phyloP scores from a whole-genome alignment of 2,113 vertebrate genomes.

The Helogale parvula region DNA sequence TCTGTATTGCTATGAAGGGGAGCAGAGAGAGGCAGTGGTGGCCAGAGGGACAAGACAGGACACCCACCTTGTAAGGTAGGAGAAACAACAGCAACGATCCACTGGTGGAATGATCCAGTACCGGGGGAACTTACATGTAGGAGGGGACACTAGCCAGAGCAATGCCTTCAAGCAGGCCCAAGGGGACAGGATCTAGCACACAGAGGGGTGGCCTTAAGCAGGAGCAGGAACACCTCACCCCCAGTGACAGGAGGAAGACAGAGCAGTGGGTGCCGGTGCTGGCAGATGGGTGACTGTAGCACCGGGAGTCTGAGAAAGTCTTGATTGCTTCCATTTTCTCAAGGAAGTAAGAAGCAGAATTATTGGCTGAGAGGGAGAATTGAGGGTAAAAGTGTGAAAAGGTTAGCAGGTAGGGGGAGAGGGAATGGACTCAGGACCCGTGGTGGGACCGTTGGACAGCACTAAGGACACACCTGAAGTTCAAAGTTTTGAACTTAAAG shows the following conservation, averaged over 20 bases:
- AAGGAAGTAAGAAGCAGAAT: neutral
- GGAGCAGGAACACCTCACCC: neutral
- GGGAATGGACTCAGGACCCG: fast-evolving
- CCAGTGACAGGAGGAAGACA: neutral
- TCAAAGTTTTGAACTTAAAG: neutral
- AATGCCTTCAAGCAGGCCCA: neutral
- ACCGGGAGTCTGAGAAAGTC: neutral
- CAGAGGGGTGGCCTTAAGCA: neutral
- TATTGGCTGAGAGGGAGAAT: neutral
- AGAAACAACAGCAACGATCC: neutral
- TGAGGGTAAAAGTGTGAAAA: neutral
- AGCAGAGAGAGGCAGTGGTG: neutral
- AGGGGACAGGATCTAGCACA: neutral
- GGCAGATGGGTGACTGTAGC: neutral
- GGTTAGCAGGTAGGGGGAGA: neutral
- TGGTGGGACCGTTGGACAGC: fast-evolving
- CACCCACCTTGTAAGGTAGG: neutral
- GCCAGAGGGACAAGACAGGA: neutral
- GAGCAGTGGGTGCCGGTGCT: neutral
- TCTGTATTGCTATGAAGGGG: neutral
- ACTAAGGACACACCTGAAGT: neutral
- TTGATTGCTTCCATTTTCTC: neutral
- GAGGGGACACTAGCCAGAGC: neutral
- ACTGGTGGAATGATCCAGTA: neutral
- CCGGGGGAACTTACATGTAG: neutral